phyloP scores from a whole-genome alignment of 2,888 invertebrate species.

The Drosophila anomalipes region DNA sequence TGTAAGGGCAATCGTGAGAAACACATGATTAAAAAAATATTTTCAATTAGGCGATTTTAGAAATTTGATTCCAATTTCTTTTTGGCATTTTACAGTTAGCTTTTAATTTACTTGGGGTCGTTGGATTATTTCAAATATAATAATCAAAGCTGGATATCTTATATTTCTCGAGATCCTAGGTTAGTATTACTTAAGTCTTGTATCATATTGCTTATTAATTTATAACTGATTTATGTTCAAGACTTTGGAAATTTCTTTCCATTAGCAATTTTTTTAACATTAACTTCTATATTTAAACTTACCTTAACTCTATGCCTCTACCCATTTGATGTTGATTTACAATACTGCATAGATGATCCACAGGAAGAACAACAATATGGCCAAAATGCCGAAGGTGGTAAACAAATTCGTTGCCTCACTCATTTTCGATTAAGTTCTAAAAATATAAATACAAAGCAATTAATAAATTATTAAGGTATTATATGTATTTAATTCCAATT shows the following conservation, averaged over 20 bases:
- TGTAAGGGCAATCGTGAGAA: not conserved
- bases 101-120: not conserved
- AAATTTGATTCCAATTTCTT: not conserved
- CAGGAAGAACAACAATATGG: conserved; percentile 88
- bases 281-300: not conserved
- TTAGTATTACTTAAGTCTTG: not conserved
- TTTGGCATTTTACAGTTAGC: not conserved
- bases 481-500: conserved; percentile 13
- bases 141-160: not conserved
- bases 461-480: conserved; percentile 11
- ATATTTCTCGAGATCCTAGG: not conserved
- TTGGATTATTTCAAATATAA: not conserved
- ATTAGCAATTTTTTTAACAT: not conserved
- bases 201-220: not conserved
- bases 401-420: conserved; percentile 89
- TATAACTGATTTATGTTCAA: not conserved
- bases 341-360: conserved; percentile 89
- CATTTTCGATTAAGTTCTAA: conserved; percentile 71
- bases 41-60: not conserved
- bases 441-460: conserved; percentile 30
- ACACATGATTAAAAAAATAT: not conserved
- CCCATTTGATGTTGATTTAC: conserved; percentile 55
- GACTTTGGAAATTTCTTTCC: not conserved
- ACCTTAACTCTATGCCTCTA: conserved; percentile 45
- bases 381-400: conserved; percentile 90